Evolutionary conservation across 2,888 invertebrate genomes (phyloP), one percentile per base, ranked within the genome.

Genomic region (Ceramica pisi): DNA sequence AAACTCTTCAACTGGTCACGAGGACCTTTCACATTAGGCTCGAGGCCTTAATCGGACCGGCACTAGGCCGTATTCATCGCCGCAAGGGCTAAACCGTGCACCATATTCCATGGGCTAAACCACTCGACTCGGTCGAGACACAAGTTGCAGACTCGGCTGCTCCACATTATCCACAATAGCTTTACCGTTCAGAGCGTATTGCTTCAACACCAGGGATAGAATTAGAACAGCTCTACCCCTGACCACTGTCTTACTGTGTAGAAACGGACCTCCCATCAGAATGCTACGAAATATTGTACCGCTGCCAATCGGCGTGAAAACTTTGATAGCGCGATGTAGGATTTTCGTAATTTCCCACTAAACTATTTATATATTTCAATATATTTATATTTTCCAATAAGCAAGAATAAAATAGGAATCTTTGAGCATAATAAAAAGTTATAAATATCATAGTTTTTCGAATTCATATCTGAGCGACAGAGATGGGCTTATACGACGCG

Each of bases 171-270:
- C 83, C 83, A 71, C 83, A 82, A 85, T 74, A 84, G 83, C 77
- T 68, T 44, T 48, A 44, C 55, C 48, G 0, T 23, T 46, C 61
- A 48, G 1, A 75, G 75, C 83, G 0, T 69, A 81, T 81, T 78
- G 87, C 81, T 71, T 69, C 77, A 71, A 67, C 71, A 62, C 63
- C 71, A 66, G 87, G 44, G 41, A 67, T 67, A 64, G 75, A 62
- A 7, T 80, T 75, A 82, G 66, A 31, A 71, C 80, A 85, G 87
- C 71, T 62, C 75, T 57, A 72, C 73, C 62, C 64, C 81, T 75
- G 70, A 83, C 53, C 38, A 81, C 86, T 79, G 73, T 46, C 19
- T 60, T 60, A 79, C 86, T 87, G 87, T 79, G 87, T 87, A 85
- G 87, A 85, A 85, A 83, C 86, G 87, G 87, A 85, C 85, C 83